A percentile compares a stretch with the other conserved stretches of the same genome.
phyloP scores from a whole-genome alignment of 2,797 vertebrate species.

The Margarornis squamiger region DNA sequence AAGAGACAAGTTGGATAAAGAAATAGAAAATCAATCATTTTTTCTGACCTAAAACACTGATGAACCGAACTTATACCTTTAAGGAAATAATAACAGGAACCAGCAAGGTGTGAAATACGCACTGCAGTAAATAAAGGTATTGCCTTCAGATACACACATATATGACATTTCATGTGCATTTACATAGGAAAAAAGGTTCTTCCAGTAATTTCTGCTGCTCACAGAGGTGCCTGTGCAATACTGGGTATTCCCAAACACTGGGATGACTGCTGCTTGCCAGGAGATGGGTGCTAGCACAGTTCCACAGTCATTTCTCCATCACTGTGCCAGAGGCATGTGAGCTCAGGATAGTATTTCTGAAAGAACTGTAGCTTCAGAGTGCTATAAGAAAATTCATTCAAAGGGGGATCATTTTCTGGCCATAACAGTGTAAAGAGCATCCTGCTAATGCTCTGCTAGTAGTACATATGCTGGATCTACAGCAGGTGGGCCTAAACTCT shows the following conservation, averaged over 20 bases:
- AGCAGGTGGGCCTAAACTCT: background rate
- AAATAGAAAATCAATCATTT: background rate
- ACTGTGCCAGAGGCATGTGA: background rate
- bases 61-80: background rate
- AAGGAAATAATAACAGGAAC: background rate
- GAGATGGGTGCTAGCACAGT: accelerated
- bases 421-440: background rate
- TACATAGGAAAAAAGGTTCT: background rate
- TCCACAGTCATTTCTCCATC: background rate
- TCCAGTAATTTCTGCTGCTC: background rate
- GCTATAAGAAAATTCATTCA: background rate
- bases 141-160: background rate
- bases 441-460: background rate
- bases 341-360: background rate
- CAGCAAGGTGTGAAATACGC: background rate
- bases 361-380: background rate
- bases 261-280: background rate
- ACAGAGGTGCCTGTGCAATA: background rate
- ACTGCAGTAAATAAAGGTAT: background rate
- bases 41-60: background rate
- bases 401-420: background rate
- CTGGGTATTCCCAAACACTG: background rate
- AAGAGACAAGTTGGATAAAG: background rate
- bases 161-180: background rate
- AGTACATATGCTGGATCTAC: background rate